These are phyloP conservation scores for Zaprionus ornatus DNA, from an alignment of 1,140 invertebrate genomes.

Conservation along the genomic window DNA sequence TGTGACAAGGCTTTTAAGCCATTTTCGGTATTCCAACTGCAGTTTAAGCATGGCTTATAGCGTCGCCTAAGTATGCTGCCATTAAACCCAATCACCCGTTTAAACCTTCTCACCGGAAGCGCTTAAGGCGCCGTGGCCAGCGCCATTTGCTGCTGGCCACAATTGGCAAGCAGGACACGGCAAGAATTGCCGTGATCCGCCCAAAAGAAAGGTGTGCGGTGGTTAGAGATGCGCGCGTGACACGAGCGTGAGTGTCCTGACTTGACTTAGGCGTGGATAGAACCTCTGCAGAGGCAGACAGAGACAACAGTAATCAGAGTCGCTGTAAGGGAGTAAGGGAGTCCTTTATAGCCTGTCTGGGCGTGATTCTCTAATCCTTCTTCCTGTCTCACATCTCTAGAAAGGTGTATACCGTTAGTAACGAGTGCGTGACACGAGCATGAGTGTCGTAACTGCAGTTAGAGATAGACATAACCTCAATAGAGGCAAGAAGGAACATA, in stretches of 20 bases:
- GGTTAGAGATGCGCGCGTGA: slow-evolving; percentile 15
- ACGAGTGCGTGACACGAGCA: slow-evolving; percentile 3
- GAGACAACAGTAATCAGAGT: neutral
- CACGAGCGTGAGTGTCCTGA: neutral
- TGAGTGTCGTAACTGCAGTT: too few relatives aligned
- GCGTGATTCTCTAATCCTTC: too few relatives aligned
- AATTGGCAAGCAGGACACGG: slow-evolving; percentile 26
- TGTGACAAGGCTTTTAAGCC: slow-evolving; percentile 44
- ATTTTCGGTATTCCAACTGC: slow-evolving; percentile 20
- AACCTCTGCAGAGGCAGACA: too few relatives aligned
- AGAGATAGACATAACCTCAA: too few relatives aligned
- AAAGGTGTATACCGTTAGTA: slow-evolving; percentile 8
- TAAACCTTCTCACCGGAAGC: slow-evolving; percentile 14
- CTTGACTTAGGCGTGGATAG: neutral
- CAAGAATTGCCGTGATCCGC: slow-evolving; percentile 13
- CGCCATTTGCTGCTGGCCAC: slow-evolving; percentile 40
- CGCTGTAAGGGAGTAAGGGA: neutral
- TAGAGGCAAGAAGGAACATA: too few relatives aligned
- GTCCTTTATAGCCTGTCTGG: neutral
- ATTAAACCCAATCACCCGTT: slow-evolving; percentile 4
- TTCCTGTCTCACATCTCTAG: neutral
- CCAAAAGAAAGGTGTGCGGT: slow-evolving; percentile 5
- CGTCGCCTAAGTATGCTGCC: neutral
- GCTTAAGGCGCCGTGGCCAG: slow-evolving; percentile 22
- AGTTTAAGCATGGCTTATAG: slow-evolving; percentile 13